Evolutionary conservation across 2,797 vertebrate genomes (phyloP).

Genomic region (Heteromormyrus szaboi): DNA sequence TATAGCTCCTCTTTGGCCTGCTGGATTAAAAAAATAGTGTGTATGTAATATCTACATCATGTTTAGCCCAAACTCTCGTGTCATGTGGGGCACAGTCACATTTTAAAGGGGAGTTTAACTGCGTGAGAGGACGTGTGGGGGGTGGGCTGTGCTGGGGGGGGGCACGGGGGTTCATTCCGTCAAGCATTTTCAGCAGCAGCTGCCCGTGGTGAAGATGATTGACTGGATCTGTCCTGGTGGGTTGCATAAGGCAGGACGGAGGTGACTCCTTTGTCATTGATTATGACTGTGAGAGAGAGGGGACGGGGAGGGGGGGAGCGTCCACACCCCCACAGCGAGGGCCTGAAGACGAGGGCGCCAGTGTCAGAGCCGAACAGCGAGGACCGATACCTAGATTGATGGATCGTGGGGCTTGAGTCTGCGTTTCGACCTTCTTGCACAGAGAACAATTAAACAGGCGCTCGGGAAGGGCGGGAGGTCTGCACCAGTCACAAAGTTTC

Average conservation of each 20-base stretch:
- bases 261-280: constrained; percentile 29
- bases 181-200: not conserved
- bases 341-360: not conserved
- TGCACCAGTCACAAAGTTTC: not conserved
- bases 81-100: not conserved
- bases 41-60: not conserved
- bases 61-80: not conserved
- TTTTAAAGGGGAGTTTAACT: not conserved
- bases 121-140: not conserved
- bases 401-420: not conserved
- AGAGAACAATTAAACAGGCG: constrained; percentile 12
- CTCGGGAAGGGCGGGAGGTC: not conserved
- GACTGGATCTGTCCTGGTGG: constrained; percentile 21
- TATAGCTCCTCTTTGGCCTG: not conserved
- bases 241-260: constrained; percentile 19
- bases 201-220: constrained; percentile 22
- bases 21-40: not conserved
- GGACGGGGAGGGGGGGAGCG: not conserved
- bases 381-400: constrained; percentile 21
- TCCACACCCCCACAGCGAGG: not conserved
- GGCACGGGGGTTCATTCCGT: too few species aligned
- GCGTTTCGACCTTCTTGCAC: constrained; percentile 2
- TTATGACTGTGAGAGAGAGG: constrained; percentile 10
- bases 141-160: not conserved
- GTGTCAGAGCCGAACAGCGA: not conserved